Evolutionary conservation across 2,888 invertebrate species (phyloP).

Genomic region (Artemia sinica): DNA sequence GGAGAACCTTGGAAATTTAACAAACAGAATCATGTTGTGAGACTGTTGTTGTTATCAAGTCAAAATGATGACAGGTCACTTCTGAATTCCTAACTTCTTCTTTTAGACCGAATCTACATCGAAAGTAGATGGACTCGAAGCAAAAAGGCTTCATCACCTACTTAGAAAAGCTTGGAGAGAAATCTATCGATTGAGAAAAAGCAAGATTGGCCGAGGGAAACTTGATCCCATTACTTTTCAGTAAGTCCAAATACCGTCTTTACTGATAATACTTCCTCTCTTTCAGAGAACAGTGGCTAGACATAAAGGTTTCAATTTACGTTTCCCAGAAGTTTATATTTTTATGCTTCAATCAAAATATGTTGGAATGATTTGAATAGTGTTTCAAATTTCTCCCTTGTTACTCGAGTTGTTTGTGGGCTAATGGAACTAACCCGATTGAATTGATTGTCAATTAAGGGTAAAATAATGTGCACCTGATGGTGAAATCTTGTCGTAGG

Average conservation of each 20-base stretch:
- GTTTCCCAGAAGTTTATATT: neutral
- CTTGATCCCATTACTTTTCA: conserved; percentile 82
- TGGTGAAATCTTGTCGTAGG: no score
- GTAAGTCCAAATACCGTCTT: conserved; percentile 39
- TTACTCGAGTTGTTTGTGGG: conserved; percentile 21
- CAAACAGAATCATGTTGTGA: neutral
- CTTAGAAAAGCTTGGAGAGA: conserved; percentile 73
- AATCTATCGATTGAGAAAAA: conserved; percentile 72
- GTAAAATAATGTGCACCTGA: no score
- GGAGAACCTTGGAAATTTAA: no score
- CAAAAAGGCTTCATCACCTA: conserved; percentile 56
- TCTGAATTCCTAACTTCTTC: conserved; percentile 14
- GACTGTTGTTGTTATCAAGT: neutral
- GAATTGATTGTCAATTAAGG: no score
- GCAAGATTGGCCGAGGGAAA: conserved; percentile 66
- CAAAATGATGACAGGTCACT: neutral
- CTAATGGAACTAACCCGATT: no score
- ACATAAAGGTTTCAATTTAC: neutral
- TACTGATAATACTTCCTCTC: neutral
- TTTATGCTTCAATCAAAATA: conserved; percentile 9
- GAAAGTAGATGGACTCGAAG: conserved; percentile 40
- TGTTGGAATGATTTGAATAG: neutral
- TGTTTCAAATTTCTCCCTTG: conserved; percentile 19
- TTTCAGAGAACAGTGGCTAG: neutral
- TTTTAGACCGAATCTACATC: conserved; percentile 18